Evolutionary conservation across 1,140 invertebrate species (phyloP), one percentile per base, ranked within the genome.

Genomic region (Palaemon carinicauda): DNA sequence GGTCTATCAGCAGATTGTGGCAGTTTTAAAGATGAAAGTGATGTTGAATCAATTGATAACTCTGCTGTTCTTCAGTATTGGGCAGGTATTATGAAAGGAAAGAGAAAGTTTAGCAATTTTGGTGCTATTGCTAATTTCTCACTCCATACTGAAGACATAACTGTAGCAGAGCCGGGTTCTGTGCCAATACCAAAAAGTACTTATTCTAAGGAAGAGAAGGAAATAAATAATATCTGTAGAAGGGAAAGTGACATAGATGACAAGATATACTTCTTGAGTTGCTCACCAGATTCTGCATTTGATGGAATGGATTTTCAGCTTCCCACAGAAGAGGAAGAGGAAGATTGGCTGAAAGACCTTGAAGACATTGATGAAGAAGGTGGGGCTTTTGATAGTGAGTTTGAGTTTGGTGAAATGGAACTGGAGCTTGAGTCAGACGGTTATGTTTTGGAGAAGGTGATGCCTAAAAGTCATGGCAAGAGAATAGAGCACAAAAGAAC

Each of bases 31-130:
- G 65, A 29, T 60, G 60, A 17, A 3, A 52, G 74, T 10, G 80
- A 88, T 71, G 74, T 82, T 83, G 60, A 69, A 17, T 77, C 87
- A 17, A 71, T 88, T 24, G 33, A 65, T 82, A 88, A 82, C 51
- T 69, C 80, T 50, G 80, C 87, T 65, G 87, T 88, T 3, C 60
- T 88, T 9, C 74, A 88, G 60, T 88, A 88, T 29, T 88, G 87
- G 87, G 73, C 87, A 31, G 73, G 53, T 21, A 50, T 88, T 19
- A 82, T 83, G 41, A 88, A 88, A 73, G 73, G 54, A 3, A 77
- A 21, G 41, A 80, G 80, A 31, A 73, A 53, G 31, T 27, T 21
- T 17, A 50, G 80, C 21, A 80, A 33, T 10, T 52, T 82, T 74
- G 80, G 80, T 24, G 24, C 71, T 12, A 82, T 82, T 31, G 71